These are phyloP conservation scores for Plotosus lineatus DNA, from an alignment of 2,113 vertebrate species.

Conservation along the genomic window DNA sequence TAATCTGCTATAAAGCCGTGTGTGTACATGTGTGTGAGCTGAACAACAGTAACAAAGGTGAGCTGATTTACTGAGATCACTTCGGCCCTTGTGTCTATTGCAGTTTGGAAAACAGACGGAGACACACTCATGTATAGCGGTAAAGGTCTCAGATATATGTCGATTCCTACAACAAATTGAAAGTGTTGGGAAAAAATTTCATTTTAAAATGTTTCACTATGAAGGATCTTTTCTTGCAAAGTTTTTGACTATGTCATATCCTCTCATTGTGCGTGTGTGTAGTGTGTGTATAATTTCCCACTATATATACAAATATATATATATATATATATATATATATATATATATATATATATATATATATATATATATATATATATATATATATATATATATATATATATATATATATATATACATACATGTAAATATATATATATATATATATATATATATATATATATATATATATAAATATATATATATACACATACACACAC, in stretches of 20 bases:
- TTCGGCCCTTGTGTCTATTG: slow-evolving; percentile 37
- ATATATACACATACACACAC: too few relatives aligned
- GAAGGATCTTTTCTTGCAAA: not conserved
- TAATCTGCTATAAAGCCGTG: slow-evolving; percentile 56
- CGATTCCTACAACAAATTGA: not conserved
- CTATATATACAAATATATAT: too few relatives aligned
- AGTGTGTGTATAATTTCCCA: slow-evolving; percentile 39
- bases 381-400: too few relatives aligned
- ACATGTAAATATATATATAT: too few relatives aligned
- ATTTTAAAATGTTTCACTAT: not conserved
- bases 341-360: too few relatives aligned
- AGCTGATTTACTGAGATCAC: slow-evolving; percentile 47
- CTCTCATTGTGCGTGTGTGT: slow-evolving; percentile 29
- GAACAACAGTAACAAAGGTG: slow-evolving; percentile 45
- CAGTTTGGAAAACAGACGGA: slow-evolving; percentile 14
- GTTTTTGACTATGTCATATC: not conserved
- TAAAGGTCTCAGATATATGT: not conserved
- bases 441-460: too few relatives aligned
- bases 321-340: too few relatives aligned
- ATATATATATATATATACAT: too few relatives aligned
- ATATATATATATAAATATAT: too few relatives aligned
- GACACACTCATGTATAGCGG: not conserved
- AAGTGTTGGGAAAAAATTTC: not conserved
- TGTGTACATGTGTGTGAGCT: slow-evolving; percentile 15
- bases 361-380: too few relatives aligned